phyloP scores from a whole-genome alignment of 2,797 vertebrate genomes.

The Oreonectes daqikongensis region DNA sequence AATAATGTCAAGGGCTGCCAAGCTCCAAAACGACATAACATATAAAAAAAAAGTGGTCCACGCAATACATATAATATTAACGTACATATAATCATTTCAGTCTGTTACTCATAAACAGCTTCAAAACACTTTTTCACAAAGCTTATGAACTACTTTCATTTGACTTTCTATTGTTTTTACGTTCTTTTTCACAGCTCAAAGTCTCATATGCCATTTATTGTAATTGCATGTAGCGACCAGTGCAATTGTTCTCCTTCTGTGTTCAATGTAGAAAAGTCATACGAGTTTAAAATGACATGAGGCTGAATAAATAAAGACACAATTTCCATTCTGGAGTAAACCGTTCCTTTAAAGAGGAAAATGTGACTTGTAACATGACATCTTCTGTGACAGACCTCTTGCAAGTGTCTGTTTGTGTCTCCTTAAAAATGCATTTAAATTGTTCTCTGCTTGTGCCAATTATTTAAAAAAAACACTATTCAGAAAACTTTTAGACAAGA shows the following conservation, averaged over 20 bases:
- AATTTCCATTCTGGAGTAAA: background rate
- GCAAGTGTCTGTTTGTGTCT: background rate
- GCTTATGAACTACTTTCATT: background rate
- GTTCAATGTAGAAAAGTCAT: background rate
- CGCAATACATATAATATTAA: too few relatives aligned
- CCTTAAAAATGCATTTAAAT: slow-evolving; percentile 44
- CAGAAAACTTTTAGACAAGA: slow-evolving; percentile 41
- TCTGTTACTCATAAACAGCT: background rate
- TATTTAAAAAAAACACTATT: slow-evolving; percentile 45
- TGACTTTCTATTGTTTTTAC: background rate
- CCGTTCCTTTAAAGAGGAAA: background rate
- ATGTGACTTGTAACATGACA: slow-evolving; percentile 32
- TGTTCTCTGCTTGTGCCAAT: slow-evolving; percentile 45
- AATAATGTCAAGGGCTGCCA: background rate
- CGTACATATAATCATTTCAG: too few relatives aligned
- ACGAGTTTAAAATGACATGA: background rate
- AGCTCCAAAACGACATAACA: too few relatives aligned
- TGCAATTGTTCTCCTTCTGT: background rate
- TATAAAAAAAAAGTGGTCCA: too few relatives aligned
- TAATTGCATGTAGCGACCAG: background rate
- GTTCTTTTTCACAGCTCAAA: background rate
- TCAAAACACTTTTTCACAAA: background rate
- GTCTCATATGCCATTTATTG: background rate
- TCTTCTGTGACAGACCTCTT: slow-evolving; percentile 28
- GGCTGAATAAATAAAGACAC: background rate